Evolutionary conservation across 2,113 vertebrate genomes (phyloP), one percentile per base, ranked within the genome.

Genomic region (Semnornis frantzii): DNA sequence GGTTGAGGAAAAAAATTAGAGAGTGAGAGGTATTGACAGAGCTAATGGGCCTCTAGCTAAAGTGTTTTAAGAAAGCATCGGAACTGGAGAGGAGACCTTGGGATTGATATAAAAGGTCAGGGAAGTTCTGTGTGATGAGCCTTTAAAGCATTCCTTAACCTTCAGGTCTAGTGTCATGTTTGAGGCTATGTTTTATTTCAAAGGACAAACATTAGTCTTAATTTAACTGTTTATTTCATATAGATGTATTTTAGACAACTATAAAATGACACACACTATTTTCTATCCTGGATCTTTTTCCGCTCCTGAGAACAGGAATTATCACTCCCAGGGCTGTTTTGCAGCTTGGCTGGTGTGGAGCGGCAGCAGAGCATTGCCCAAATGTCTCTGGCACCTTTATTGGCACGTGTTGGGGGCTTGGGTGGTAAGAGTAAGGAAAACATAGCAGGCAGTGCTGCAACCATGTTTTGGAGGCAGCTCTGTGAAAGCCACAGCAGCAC

Each of bases 131-230:
- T 33, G 25, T 64, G 44, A 28, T 54, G 55, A 82, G 59, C 11
- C 71, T 72, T 86, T 69, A 87, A 94, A 92, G 74, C 24, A 13
- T 78, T 96, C 78, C 54, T 65, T 33, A 75, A 84, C 69, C 72
- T 82, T 66, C 60, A 50, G 77, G 71, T 30, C 50, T 57, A 8
- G 57, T 72, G 71, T 50, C 57, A 85, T 69, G 20, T 52, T 76
- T 10, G 58, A 72, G 78, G 57, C 80, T 65, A 21, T 66, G 7
- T 68, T 97, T 93, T 6, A 1, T 80, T 88, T 87, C 42, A 50
- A 81, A 95, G 68, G 54, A 70, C 20, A 30, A 80, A 48, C 5
- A 3, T 68, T 23, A 2, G 14, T 73, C 64, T 70, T 46, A 48
- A 63, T 72, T 78, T 74, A 34, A 5, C 81, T 52, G 73, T 39